Evolutionary conservation across 2,113 vertebrate genomes (phyloP).

Genomic region (Carassius gibelio): DNA sequence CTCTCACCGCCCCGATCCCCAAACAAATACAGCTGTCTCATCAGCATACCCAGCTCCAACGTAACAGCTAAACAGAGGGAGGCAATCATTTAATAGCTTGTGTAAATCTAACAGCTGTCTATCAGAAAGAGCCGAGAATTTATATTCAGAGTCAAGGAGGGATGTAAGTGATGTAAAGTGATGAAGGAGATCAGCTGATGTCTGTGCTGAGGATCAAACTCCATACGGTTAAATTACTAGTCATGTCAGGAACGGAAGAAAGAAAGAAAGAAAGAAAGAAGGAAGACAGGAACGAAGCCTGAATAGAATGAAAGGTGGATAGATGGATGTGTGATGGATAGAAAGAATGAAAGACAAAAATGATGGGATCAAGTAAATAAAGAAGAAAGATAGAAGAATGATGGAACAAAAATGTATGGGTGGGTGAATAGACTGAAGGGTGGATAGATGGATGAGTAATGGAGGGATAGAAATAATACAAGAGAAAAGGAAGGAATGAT

Average conservation of each 20-base stretch:
- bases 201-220: background rate
- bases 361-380: background rate
- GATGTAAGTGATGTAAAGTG: constrained; percentile 27
- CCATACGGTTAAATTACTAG: constrained; percentile 12
- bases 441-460: background rate
- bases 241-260: background rate
- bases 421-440: background rate
- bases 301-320: background rate
- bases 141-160: constrained; percentile 27
- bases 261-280: background rate
- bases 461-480: background rate
- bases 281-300: background rate
- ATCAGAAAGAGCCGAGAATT: constrained; percentile 54
- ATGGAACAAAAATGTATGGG: too few relatives aligned
- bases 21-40: constrained; percentile 60
- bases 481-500: background rate
- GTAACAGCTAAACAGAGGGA: constrained; percentile 53
- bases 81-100: constrained; percentile 56
- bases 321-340: background rate
- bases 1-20: constrained; percentile 15
- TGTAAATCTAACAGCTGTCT: constrained; percentile 66
- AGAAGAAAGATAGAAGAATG: too few relatives aligned
- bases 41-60: constrained; percentile 51
- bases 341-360: background rate
- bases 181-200: background rate